These are phyloP conservation scores for Coptodon rendalli DNA, from an alignment of 2,113 vertebrate genomes.

Conservation along the genomic window DNA sequence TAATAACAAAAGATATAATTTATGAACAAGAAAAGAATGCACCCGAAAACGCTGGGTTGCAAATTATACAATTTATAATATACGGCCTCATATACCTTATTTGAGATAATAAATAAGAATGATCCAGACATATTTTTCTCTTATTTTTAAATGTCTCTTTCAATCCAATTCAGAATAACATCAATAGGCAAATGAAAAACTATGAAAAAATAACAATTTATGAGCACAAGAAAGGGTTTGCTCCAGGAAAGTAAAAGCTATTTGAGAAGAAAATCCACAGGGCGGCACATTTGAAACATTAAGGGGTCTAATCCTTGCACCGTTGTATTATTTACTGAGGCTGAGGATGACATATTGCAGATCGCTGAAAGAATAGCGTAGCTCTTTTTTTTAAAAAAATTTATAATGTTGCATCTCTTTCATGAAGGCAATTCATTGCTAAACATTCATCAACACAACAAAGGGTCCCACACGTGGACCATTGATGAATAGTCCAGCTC, in stretches of 20 bases:
- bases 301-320: not conserved
- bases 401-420: constrained; percentile 1
- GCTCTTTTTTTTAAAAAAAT: not conserved
- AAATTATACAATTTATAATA: not conserved
- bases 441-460: not conserved
- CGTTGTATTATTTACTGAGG: not conserved
- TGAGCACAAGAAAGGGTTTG: not conserved
- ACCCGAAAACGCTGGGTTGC: not conserved
- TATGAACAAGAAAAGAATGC: not conserved
- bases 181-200: not conserved
- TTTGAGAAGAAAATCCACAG: not conserved
- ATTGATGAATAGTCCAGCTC: not conserved
- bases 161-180: not conserved
- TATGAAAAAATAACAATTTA: not conserved
- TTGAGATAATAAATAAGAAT: not conserved
- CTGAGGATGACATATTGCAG: not conserved
- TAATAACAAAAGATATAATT: not conserved
- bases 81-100: not conserved
- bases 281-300: not conserved
- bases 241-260: not conserved
- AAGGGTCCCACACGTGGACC: not conserved
- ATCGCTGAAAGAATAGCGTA: not conserved
- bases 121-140: not conserved
- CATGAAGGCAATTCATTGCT: not conserved
- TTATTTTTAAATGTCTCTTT: not conserved